Percentiles rank a stretch among this genome's conserved stretches.
phyloP scores from a whole-genome alignment of 2,113 vertebrate genomes.

The Chloebia gouldiae region DNA sequence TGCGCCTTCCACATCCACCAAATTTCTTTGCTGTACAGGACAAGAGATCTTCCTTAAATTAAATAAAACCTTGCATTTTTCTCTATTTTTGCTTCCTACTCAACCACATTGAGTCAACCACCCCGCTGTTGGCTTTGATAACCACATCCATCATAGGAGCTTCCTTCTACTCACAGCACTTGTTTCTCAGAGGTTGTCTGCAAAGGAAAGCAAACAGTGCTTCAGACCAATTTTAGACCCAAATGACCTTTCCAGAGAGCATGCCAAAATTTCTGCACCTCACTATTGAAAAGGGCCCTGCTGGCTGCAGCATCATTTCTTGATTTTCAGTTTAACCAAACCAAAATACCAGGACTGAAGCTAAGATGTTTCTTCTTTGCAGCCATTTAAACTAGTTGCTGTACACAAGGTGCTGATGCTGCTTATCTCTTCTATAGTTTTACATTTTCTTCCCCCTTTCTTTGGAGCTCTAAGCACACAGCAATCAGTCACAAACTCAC shows the following conservation, averaged over 20 bases:
- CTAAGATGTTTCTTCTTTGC: neutral
- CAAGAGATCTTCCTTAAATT: neutral
- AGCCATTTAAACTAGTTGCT: neutral
- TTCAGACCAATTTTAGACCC: neutral
- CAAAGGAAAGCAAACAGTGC: neutral
- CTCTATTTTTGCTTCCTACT: neutral
- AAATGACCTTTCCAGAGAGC: neutral
- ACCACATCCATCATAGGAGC: neutral
- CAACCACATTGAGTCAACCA: neutral
- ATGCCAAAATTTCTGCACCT: neutral
- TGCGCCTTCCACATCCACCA: neutral
- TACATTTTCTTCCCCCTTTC: neutral
- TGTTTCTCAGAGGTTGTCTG: neutral
- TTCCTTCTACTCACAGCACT: neutral
- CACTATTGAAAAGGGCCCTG: neutral
- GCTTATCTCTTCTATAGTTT: neutral
- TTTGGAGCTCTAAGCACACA: neutral
- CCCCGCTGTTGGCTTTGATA: neutral
- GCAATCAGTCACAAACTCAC: neutral
- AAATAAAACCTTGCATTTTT: neutral
- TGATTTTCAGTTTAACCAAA: neutral
- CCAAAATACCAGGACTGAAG: neutral
- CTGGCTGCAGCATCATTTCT: neutral
- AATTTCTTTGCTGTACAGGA: neutral
- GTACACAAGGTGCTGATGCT: neutral